Percentiles rank a stretch among this genome's conserved stretches.
Conservation (phyloP, 2,113 vertebrate species). For the Marmota flaviventris region DNA sequence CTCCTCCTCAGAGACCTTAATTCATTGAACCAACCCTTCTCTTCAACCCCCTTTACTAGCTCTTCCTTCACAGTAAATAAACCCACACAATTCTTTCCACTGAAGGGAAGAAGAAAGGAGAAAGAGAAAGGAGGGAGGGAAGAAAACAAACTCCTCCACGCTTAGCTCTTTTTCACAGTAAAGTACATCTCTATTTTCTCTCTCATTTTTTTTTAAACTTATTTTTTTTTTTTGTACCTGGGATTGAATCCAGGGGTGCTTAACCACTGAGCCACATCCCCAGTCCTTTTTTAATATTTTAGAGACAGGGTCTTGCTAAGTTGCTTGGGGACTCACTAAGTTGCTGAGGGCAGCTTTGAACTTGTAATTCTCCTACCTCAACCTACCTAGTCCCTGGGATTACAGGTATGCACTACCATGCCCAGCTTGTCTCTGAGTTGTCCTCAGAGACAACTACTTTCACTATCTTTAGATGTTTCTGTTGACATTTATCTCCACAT, state of each 20-base stretch:
- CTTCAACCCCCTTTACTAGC: background rate
- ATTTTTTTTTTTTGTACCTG: background rate
- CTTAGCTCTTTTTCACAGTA: background rate
- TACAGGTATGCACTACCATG: no score
- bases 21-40: background rate
- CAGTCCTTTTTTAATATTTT: no score
- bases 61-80: conserved; percentile 40
- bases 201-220: background rate
- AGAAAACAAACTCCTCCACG: background rate
- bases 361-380: background rate
- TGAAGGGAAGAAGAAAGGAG: background rate
- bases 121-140: background rate
- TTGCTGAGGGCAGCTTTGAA: background rate
- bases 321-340: no score
- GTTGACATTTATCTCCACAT: background rate
- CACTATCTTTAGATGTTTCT: background rate
- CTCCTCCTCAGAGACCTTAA: background rate
- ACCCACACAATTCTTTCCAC: background rate
- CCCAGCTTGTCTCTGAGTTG: no score
- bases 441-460: background rate
- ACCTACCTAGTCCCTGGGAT: no score
- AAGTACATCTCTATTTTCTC: background rate
- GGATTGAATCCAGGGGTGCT: no score
- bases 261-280: no score
- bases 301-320: no score